Base-by-base conservation (phyloP, 2,888 invertebrate genomes). In the Heliconius hortense region DNA sequence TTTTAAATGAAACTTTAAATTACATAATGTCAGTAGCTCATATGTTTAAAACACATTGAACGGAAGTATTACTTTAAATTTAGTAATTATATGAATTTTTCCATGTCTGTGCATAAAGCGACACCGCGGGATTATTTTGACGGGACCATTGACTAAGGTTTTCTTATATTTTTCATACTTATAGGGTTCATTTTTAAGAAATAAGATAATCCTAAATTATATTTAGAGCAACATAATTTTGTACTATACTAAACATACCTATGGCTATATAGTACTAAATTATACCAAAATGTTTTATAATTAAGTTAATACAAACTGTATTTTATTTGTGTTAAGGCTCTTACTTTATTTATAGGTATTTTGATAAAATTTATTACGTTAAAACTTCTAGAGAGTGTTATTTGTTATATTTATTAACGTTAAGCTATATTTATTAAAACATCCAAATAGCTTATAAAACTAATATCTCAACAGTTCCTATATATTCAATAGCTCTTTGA, bases 101-200 rank as follows among this genome's bases (percentile, higher is more conserved):
- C 77, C 91, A 91, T 92, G 91, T 90, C 91, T 92, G 85, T 84
- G 56, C 86, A 76, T 78, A 81, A 82, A 90, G 89, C 88, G 90
- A 74, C 88, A 89, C 13, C 84, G 87, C 48, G 88, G 90, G 82
- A 78, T 88, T 76, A 78, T 90, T 74, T 80, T 91, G 78, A 80
- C 85, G 13, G 86, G 89, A 79, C 78, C 87, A 26, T 81, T 88
- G 21, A 89, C 87, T 78, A 91, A 92, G 91, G 91, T 87, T 78
- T 72, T 72, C 26, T 31, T 18, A 66, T 35, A 35, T 35, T 68
- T 62, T 26, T 26, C 59, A 2, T 60, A 28, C 26, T 15, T 15
- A 26, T 15, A 60, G 15, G 26, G 15, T 28, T 56, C 1, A 56
- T n/a, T n/a, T n/a, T n/a, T 21, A 48, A n/a, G 11, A n/a, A 56